These are phyloP conservation scores for Epicauta chinensis DNA, from an alignment of 1,140 invertebrate species.

Conservation along the genomic window DNA sequence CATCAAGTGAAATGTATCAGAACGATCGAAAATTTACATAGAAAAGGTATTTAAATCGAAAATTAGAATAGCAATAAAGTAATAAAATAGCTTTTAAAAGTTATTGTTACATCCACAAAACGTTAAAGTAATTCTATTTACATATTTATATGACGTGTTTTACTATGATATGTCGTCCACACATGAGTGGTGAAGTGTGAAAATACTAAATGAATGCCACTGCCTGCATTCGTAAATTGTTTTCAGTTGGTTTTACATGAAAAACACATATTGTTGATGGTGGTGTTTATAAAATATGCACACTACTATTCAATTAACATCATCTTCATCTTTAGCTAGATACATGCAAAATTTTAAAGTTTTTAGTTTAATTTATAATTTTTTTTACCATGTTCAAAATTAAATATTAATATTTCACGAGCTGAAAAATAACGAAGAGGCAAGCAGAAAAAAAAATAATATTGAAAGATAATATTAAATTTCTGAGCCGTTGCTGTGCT, in stretches of 20 bases:
- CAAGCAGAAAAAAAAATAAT: too few relatives aligned
- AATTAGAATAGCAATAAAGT: conserved; percentile 38
- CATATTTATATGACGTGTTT: conserved; percentile 30
- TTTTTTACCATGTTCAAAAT: too few relatives aligned
- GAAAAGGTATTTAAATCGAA: conserved; percentile 36
- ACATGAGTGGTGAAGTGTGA: conserved; percentile 29
- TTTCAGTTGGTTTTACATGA: not conserved
- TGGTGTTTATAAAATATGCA: too few relatives aligned
- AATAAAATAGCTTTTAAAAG: conserved; percentile 35
- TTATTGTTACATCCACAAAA: conserved; percentile 30
- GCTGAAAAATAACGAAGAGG: too few relatives aligned
- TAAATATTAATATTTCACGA: too few relatives aligned
- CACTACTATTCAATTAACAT: too few relatives aligned
- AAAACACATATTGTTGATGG: too few relatives aligned
- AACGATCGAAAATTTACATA: conserved; percentile 30
- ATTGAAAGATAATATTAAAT: too few relatives aligned
- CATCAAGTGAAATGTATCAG: conserved; percentile 30
- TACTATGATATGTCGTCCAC: conserved; percentile 32
- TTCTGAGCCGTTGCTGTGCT: too few relatives aligned
- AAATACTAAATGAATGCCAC: conserved; percentile 27
- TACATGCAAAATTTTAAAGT: too few relatives aligned
- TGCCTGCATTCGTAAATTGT: conserved; percentile 16
- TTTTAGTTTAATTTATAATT: too few relatives aligned
- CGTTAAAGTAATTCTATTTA: conserved; percentile 30
- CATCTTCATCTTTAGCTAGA: too few relatives aligned